These are phyloP conservation scores for Pipistrellus pipistrellus DNA, from an alignment of 2,797 vertebrate species.

Conservation along the genomic window DNA sequence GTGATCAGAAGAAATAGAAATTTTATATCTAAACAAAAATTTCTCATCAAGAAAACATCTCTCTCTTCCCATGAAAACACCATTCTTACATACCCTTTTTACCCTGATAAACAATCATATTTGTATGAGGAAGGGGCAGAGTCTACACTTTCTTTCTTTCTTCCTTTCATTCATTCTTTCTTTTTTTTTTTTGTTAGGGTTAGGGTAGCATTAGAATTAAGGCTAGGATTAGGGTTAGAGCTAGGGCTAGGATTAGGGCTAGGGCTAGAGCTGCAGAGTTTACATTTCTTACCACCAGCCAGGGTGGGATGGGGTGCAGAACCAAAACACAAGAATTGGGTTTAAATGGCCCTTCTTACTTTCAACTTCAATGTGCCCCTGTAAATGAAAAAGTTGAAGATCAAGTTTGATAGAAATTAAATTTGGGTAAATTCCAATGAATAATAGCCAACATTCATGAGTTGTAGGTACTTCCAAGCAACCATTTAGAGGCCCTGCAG, in stretches of 20 bases:
- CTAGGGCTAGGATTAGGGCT: too few species aligned
- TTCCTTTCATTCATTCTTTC: too few species aligned
- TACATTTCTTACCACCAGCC: background rate
- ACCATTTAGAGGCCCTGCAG: background rate
- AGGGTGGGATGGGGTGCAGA: background rate
- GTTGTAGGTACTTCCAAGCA: background rate
- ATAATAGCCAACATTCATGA: background rate
- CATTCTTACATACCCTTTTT: background rate
- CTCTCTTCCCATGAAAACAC: background rate
- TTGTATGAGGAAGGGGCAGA: background rate
- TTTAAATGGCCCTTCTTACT: background rate
- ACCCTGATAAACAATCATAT: background rate
- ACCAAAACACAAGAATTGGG: background rate
- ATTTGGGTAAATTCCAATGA: conserved; percentile 10
- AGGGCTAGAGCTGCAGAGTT: too few species aligned
- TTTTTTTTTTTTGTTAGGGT: too few species aligned
- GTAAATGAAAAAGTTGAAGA: background rate
- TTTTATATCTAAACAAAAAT: background rate
- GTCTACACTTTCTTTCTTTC: too few species aligned
- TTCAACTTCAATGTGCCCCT: background rate
- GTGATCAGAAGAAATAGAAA: background rate
- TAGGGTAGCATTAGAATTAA: too few species aligned
- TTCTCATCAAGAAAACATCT: background rate
- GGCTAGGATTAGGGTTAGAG: too few species aligned
- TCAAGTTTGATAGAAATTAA: background rate